Conservation (phyloP, 2,888 invertebrate species). For the Podotricha telesiphe region DNA sequence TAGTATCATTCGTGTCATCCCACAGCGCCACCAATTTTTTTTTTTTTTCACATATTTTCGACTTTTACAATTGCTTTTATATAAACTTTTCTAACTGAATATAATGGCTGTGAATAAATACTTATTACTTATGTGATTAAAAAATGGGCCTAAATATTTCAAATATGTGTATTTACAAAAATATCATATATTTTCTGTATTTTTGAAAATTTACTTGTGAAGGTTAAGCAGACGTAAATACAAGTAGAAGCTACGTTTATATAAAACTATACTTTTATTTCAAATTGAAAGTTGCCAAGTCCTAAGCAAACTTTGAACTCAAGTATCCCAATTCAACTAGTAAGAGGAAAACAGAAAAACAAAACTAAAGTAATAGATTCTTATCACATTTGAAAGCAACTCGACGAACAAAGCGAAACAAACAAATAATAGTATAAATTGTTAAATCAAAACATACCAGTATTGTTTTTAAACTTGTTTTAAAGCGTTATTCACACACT, state of each 20-base stretch:
- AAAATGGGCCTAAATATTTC: no score
- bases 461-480: neutral
- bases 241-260: neutral
- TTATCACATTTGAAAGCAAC: conserved; percentile 22
- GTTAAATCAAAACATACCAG: conserved; percentile 7
- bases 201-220: no score
- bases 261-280: conserved; percentile 2
- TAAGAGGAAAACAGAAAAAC: conserved; percentile 15
- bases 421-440: neutral
- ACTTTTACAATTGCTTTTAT: no score
- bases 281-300: conserved; percentile 19
- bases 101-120: no score
- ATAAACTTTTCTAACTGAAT: no score
- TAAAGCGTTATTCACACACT: no score
- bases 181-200: neutral
- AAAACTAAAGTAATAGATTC: conserved; percentile 24
- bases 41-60: no score
- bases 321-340: conserved; percentile 12
- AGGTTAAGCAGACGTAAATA: neutral
- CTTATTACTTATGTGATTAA: no score
- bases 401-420: neutral
- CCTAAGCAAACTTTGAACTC: conserved; percentile 7
- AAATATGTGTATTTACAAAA: no score
- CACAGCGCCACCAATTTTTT: no score
- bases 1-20: no score